Evolutionary conservation across 2,888 invertebrate genomes (phyloP).

Genomic region (Orchesella flavescens): DNA sequence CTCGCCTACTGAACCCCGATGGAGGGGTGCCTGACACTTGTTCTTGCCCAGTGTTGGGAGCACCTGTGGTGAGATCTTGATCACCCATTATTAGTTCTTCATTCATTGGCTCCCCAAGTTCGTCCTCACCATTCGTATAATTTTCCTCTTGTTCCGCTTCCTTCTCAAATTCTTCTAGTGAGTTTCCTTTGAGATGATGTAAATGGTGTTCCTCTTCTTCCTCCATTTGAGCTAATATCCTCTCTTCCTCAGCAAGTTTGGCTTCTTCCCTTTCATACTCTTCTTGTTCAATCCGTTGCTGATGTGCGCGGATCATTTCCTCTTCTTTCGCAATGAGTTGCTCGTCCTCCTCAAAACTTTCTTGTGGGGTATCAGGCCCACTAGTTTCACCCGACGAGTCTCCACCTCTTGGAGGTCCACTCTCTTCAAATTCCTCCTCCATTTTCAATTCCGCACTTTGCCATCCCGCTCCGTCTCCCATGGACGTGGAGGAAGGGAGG

Average conservation of each 20-base stretch:
- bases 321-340: conserved; percentile 62
- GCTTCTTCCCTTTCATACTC: conserved; percentile 46
- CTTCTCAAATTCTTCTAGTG: conserved; percentile 72
- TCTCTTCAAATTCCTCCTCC: conserved; percentile 62
- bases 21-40: conserved; percentile 67
- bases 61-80: conserved; percentile 14
- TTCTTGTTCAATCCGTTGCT: conserved; percentile 47
- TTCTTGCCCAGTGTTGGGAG: conserved; percentile 29
- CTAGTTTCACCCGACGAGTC: conserved; percentile 90
- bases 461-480: conserved; percentile 66
- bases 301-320: conserved; percentile 59
- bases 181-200: not conserved
- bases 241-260: conserved; percentile 76
- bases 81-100: conserved; percentile 26
- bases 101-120: conserved; percentile 27
- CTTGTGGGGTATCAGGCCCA: conserved; percentile 87
- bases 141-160: conserved; percentile 73
- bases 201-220: conserved; percentile 74
- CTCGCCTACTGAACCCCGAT: conserved; percentile 66
- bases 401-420: conserved; percentile 73
- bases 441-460: conserved; percentile 61
- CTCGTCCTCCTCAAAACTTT: conserved; percentile 80
- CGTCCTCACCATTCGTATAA: not conserved
- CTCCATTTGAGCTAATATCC: conserved; percentile 73
- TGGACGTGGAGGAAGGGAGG: conserved; percentile 70